A percentile compares a stretch with the other conserved stretches of the same genome.
phyloP scores from a whole-genome alignment of 1,140 invertebrate species.

The Ceratina australensis region DNA sequence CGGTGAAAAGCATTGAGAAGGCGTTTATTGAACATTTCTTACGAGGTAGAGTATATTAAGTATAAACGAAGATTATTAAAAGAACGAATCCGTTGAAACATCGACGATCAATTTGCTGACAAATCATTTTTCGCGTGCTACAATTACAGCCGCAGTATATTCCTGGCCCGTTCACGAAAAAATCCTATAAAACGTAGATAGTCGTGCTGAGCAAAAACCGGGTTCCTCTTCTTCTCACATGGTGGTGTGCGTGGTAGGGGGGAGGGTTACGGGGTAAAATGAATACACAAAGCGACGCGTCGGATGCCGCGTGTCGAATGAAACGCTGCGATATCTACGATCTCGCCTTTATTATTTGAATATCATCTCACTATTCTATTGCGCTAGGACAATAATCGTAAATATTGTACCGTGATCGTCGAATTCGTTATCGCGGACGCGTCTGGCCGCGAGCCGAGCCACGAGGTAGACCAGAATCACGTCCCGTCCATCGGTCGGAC shows the following conservation, averaged over 20 bases:
- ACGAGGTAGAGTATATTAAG: neutral
- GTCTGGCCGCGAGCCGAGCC: too few relatives aligned
- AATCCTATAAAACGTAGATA: neutral
- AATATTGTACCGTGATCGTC: constrained; percentile 72
- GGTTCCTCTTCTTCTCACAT: too few relatives aligned
- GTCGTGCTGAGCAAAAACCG: too few relatives aligned
- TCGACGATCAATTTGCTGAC: neutral
- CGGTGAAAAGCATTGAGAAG: neutral
- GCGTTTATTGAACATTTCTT: neutral
- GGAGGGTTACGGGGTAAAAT: constrained; percentile 29
- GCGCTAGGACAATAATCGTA: constrained; percentile 72
- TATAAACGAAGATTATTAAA: neutral
- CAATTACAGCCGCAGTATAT: neutral
- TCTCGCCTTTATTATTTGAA: constrained; percentile 74
- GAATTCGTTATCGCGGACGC: constrained; percentile 61
- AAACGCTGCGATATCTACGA: constrained; percentile 69
- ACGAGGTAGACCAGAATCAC: constrained; percentile 50
- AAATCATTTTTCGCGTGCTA: neutral
- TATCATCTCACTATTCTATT: constrained; percentile 67
- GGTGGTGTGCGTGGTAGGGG: too few relatives aligned
- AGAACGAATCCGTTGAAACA: neutral
- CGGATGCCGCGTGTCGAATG: constrained; percentile 54
- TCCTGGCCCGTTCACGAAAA: neutral
- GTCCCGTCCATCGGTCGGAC: constrained; percentile 30
- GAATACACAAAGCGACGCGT: constrained; percentile 20